Conservation (phyloP, 1,140 invertebrate species). For the Ooceraea biroi region DNA sequence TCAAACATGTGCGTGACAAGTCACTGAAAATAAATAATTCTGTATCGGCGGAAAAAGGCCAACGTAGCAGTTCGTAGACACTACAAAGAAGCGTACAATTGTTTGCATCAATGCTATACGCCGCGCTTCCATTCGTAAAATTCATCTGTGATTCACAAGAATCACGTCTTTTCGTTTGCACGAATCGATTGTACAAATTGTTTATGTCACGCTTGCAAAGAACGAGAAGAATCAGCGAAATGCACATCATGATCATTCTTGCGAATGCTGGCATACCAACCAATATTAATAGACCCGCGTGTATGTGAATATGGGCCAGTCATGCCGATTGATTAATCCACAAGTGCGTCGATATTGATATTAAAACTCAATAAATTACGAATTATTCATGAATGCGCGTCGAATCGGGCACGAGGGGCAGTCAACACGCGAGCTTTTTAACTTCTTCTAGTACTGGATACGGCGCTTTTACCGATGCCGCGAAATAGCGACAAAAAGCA, state of each 20-base stretch:
- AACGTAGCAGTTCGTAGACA: background rate
- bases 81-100: slow-evolving; percentile 27
- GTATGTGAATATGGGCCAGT: slow-evolving; percentile 45
- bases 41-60: slow-evolving; percentile 8
- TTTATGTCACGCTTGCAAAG: too few relatives aligned
- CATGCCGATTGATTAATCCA: slow-evolving; percentile 51
- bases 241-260: too few relatives aligned
- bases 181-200: too few relatives aligned
- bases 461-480: slow-evolving; percentile 36
- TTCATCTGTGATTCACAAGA: too few relatives aligned
- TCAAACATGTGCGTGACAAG: background rate
- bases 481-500: slow-evolving; percentile 41
- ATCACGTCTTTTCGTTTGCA: too few relatives aligned
- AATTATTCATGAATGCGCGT: slow-evolving; percentile 53
- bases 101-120: too few relatives aligned
- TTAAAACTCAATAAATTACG: slow-evolving; percentile 61
- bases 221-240: too few relatives aligned
- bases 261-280: too few relatives aligned
- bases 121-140: too few relatives aligned
- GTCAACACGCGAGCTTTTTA: slow-evolving; percentile 47
- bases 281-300: too few relatives aligned
- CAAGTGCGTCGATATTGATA: slow-evolving; percentile 52
- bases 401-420: slow-evolving; percentile 16
- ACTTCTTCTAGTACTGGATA: slow-evolving; percentile 50
- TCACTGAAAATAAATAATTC: slow-evolving; percentile 44